Evolutionary conservation across 2,888 invertebrate species (phyloP).

Genomic region (Eretmocerus hayati): DNA sequence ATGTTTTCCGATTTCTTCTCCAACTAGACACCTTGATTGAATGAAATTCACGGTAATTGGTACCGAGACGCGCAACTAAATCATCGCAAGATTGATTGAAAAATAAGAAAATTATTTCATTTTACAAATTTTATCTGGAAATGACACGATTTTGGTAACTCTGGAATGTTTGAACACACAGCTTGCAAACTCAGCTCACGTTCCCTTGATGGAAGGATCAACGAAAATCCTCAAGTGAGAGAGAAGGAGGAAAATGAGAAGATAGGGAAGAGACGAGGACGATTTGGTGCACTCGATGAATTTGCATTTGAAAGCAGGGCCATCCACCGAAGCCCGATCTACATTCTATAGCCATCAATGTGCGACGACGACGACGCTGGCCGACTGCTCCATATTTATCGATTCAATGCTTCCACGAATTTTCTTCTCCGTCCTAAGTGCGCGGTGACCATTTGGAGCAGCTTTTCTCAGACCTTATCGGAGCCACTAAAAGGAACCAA

Average conservation of each 20-base stretch:
- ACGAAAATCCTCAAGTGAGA: not conserved
- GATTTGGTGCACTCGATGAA: constrained; percentile 14
- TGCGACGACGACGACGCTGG: not conserved
- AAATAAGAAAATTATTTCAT: too few species aligned
- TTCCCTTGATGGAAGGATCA: not conserved
- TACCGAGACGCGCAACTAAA: too few species aligned
- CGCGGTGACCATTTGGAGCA: not conserved
- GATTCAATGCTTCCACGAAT: not conserved
- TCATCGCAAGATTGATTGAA: too few species aligned
- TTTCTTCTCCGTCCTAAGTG: not conserved
- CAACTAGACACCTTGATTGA: too few species aligned
- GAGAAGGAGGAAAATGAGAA: not conserved
- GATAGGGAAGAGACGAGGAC: constrained; percentile 1
- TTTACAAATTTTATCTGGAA: not conserved
- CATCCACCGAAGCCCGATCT: constrained; percentile 5
- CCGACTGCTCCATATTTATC: not conserved
- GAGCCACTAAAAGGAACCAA: too few species aligned
- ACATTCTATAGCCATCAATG: too few species aligned
- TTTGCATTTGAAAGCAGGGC: constrained; percentile 40
- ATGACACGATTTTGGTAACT: not conserved
- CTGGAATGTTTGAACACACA: not conserved
- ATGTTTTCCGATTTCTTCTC: too few species aligned
- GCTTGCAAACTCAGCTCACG: not conserved
- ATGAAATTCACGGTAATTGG: too few species aligned
- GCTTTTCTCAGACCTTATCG: not conserved